A percentile compares a stretch with the other conserved stretches of the same genome.
These are phyloP conservation scores for Habropoda laboriosa DNA, from an alignment of 1,140 invertebrate genomes.

Conservation along the genomic window DNA sequence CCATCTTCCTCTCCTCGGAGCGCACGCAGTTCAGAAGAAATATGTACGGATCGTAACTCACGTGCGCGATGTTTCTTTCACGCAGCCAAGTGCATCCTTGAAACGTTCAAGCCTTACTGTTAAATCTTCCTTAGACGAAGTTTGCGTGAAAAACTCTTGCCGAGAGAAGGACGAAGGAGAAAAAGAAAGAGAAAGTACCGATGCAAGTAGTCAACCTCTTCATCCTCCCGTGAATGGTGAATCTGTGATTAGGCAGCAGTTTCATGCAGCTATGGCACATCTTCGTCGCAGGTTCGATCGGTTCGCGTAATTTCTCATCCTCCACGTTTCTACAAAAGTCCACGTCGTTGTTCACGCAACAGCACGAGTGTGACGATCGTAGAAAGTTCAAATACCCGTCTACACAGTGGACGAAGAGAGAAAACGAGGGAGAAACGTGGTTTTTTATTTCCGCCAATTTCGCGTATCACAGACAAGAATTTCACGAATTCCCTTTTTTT, in stretches of 20 bases:
- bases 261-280: constrained; percentile 69
- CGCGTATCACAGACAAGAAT: not conserved
- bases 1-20: constrained; percentile 82
- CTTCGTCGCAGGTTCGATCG: constrained; percentile 47
- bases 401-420: constrained; percentile 5
- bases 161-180: too few relatives aligned
- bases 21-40: constrained; percentile 84
- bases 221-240: constrained; percentile 69
- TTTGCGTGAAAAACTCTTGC: too few relatives aligned
- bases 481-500: not conserved
- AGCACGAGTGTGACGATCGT: constrained; percentile 60
- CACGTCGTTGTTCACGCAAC: constrained; percentile 43
- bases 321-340: constrained; percentile 28
- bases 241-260: constrained; percentile 63
- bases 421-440: not conserved
- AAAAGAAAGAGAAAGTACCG: constrained; percentile 56
- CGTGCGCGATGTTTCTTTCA: constrained; percentile 62
- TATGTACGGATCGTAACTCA: constrained; percentile 82
- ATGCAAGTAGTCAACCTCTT: constrained; percentile 70
- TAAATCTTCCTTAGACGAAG: too few relatives aligned
- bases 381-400: constrained; percentile 55
- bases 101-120: constrained; percentile 20
- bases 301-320: constrained; percentile 54
- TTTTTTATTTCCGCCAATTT: not conserved
- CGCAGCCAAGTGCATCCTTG: constrained; percentile 72